phyloP scores from a whole-genome alignment of 2,888 invertebrate species.

The Loripinus fragilis region DNA sequence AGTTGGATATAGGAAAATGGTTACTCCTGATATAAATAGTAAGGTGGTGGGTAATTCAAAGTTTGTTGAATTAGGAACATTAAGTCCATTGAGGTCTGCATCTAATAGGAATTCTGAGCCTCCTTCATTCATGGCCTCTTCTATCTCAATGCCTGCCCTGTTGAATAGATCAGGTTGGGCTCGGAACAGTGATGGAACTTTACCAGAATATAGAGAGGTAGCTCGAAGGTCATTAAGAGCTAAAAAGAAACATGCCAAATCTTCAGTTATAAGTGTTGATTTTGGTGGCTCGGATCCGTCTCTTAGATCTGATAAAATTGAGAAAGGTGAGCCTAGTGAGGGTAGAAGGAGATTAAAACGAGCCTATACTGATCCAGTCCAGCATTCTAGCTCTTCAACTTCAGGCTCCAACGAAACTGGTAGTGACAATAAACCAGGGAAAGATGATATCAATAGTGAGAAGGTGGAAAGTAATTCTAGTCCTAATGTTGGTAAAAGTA shows the following conservation, averaged over 20 bases:
- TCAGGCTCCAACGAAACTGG: not conserved
- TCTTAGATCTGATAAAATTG: constrained; percentile 34
- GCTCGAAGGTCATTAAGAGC: constrained; percentile 58
- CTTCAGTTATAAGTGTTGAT: constrained; percentile 59
- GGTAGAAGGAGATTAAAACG: constrained; percentile 43
- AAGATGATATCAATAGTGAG: constrained; percentile 13
- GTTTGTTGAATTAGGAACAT: constrained; percentile 78
- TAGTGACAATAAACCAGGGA: not conserved
- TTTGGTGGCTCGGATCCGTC: constrained; percentile 62
- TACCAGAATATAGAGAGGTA: constrained; percentile 78
- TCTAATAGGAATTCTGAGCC: constrained; percentile 33
- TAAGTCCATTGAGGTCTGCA: constrained; percentile 70
- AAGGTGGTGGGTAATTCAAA: constrained; percentile 50
- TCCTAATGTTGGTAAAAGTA: not conserved
- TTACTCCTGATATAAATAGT: constrained; percentile 55
- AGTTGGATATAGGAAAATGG: constrained; percentile 80
- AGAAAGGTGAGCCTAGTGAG: constrained; percentile 22
- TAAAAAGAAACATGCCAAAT: constrained; percentile 53
- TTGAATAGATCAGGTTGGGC: constrained; percentile 69
- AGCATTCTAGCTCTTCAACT: constrained; percentile 26
- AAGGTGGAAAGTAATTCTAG: not conserved
- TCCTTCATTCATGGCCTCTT: constrained; percentile 49
- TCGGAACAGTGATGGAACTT: constrained; percentile 78
- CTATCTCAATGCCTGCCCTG: constrained; percentile 74
- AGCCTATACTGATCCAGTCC: constrained; percentile 56